These are phyloP conservation scores for Palythoa heliodiscus DNA, from an alignment of 92 coral and sea anemone genomes.

Conservation along the genomic window DNA sequence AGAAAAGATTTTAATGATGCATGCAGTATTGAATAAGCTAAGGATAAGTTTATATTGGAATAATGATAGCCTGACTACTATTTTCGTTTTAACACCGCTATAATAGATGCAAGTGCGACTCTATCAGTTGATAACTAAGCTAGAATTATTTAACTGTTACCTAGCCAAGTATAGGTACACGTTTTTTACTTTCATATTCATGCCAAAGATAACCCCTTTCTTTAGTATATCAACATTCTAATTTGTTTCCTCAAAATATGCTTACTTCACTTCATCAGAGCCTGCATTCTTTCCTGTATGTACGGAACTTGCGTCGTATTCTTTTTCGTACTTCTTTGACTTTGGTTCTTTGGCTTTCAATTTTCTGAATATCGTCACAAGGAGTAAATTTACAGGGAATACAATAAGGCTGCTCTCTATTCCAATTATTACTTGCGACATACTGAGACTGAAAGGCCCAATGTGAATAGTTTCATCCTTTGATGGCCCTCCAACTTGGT, in stretches of 20 bases:
- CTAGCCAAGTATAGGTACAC: too few species aligned
- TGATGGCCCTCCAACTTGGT: slow-evolving; percentile 63
- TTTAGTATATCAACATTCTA: neutral
- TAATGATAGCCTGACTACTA: too few species aligned
- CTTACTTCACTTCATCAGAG: neutral
- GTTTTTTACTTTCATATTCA: too few species aligned
- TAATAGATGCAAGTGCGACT: too few species aligned
- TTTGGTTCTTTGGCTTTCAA: slow-evolving; percentile 74
- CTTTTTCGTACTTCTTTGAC: slow-evolving; percentile 58
- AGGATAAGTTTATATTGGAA: too few species aligned
- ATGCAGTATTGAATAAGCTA: too few species aligned
- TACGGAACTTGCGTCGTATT: slow-evolving; percentile 12
- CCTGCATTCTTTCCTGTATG: neutral
- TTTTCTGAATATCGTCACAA: slow-evolving; percentile 88
- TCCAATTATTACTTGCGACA: slow-evolving; percentile 76
- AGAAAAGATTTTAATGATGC: too few species aligned
- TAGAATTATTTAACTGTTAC: too few species aligned
- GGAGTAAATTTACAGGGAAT: slow-evolving; percentile 81
- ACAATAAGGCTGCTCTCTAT: slow-evolving; percentile 84
- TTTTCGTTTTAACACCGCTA: too few species aligned
- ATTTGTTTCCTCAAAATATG: neutral
- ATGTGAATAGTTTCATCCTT: slow-evolving; percentile 60
- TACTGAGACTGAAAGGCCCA: slow-evolving; percentile 83
- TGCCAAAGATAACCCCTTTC: neutral
- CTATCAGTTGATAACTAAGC: too few species aligned